Evolutionary conservation across 2,888 invertebrate species (phyloP), one percentile per base, ranked within the genome.

Genomic region (Cephalotes varians): DNA sequence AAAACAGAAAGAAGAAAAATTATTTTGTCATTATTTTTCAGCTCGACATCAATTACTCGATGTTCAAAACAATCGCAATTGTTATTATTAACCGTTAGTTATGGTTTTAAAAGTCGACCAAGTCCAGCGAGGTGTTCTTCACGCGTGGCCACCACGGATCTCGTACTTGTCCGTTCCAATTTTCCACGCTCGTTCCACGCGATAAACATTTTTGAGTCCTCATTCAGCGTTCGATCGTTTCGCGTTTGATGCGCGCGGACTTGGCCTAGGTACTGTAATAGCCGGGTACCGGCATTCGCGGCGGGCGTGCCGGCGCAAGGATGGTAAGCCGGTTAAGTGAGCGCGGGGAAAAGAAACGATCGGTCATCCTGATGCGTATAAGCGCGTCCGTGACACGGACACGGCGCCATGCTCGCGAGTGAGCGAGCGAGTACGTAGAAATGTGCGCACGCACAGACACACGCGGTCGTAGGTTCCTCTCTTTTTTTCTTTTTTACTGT

Each of bases 291-390:
- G 74, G 62, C 80, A 83, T 83, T 74, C 72, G 49, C 72, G 85
- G 67, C 85, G 88, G 90, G 86, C 73, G 89, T 84, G 89, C 73
- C 90, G 79, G 86, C 71, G 76, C 85, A 71, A 72, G 89, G 85
- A 84, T 86, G 85, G 90, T 71, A 85, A 91, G 90, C 89, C 88
- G 88, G 91, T 90, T 90, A 92, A 91, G 90, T 87, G 91, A 88
- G 86, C 90, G 83, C 81, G 37, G 67, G 85, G 85, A 87, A 91
- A 87, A 88, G 86, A 85, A 89, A 87, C 91, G 90, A 92, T 92
- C 91, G 92, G 89, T 91, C 90, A 92, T 92, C 88, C 84, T 67
- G 90, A 90, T 89, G 90, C 90, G 87, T 88, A 84, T 83, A 84
- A 25, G 34, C 83, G 83, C 77, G 87, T 76, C 74, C 88, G 65